Conservation (phyloP, 2,888 invertebrate genomes). For the Mythimna ferrago region DNA sequence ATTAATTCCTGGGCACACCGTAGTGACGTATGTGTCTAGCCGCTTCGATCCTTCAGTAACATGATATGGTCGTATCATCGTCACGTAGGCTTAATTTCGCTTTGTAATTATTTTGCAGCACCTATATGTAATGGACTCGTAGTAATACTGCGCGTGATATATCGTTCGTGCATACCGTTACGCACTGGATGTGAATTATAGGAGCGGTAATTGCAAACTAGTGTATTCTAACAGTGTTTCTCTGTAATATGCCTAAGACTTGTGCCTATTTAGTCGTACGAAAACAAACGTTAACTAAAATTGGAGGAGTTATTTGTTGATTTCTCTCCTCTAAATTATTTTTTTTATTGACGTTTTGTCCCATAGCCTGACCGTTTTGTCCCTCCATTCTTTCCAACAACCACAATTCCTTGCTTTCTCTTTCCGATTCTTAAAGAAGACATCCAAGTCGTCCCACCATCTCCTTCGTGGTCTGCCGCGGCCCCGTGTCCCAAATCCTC, state of each 20-base stretch:
- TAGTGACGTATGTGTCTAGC: conserved; percentile 85
- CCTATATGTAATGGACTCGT: background rate
- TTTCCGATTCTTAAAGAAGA: too few relatives aligned
- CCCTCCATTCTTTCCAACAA: too few relatives aligned
- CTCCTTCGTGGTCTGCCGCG: too few relatives aligned
- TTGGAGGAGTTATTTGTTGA: too few relatives aligned
- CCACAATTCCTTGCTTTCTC: too few relatives aligned
- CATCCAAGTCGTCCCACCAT: too few relatives aligned
- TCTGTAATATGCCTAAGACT: background rate
- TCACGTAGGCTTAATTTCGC: conserved; percentile 46
- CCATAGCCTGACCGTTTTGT: too few relatives aligned
- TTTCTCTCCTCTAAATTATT: too few relatives aligned
- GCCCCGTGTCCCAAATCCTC: too few relatives aligned
- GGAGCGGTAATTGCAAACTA: background rate
- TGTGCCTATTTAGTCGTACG: background rate
- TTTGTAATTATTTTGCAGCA: conserved; percentile 28
- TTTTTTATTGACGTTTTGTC: too few relatives aligned
- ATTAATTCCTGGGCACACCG: conserved; percentile 77
- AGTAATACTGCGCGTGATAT: background rate
- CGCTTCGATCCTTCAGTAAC: conserved; percentile 78
- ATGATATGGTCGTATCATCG: conserved; percentile 25
- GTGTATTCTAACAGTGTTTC: background rate
- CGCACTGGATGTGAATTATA: background rate
- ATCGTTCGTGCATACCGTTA: background rate
- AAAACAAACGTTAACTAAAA: too few relatives aligned